These are phyloP conservation scores for Hartigia nigra DNA, from an alignment of 2,888 invertebrate species.

Conservation along the genomic window DNA sequence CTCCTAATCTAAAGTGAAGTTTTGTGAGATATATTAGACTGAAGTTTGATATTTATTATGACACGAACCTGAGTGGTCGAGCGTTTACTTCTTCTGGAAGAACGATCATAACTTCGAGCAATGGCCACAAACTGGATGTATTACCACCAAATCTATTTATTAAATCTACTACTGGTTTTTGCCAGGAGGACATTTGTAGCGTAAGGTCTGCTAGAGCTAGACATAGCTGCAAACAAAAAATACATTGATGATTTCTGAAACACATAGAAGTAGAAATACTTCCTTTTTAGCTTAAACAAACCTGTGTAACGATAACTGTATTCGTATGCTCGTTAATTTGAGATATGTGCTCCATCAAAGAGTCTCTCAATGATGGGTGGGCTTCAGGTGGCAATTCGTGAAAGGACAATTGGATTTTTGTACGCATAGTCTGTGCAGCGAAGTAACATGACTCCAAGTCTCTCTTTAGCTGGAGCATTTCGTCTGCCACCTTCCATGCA, in stretches of 20 bases:
- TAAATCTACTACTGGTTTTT: constrained; percentile 86
- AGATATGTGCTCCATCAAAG: constrained; percentile 87
- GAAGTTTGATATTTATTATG: constrained; percentile 14
- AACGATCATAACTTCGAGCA: constrained; percentile 92
- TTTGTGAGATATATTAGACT: background rate
- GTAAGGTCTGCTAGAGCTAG: constrained; percentile 94
- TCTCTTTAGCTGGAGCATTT: constrained; percentile 87
- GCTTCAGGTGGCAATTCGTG: constrained; percentile 90
- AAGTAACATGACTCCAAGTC: constrained; percentile 96
- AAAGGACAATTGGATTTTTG: constrained; percentile 92
- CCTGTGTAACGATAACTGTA: constrained; percentile 87
- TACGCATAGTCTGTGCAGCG: constrained; percentile 97
- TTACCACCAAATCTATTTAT: constrained; percentile 78
- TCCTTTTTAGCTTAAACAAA: constrained; percentile 36
- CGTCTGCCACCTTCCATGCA: constrained; percentile 97
- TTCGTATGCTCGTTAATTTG: constrained; percentile 84
- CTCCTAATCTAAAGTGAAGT: constrained; percentile 74
- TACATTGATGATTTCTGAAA: background rate
- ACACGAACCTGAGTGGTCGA: constrained; percentile 71
- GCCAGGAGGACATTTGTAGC: constrained; percentile 94
- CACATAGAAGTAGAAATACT: background rate
- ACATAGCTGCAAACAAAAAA: constrained; percentile 72
- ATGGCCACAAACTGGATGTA: constrained; percentile 79
- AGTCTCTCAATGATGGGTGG: constrained; percentile 88
- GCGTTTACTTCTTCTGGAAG: constrained; percentile 96